These are phyloP conservation scores for Gymnocypris eckloni DNA, from an alignment of 2,797 vertebrate species.

Conservation along the genomic window DNA sequence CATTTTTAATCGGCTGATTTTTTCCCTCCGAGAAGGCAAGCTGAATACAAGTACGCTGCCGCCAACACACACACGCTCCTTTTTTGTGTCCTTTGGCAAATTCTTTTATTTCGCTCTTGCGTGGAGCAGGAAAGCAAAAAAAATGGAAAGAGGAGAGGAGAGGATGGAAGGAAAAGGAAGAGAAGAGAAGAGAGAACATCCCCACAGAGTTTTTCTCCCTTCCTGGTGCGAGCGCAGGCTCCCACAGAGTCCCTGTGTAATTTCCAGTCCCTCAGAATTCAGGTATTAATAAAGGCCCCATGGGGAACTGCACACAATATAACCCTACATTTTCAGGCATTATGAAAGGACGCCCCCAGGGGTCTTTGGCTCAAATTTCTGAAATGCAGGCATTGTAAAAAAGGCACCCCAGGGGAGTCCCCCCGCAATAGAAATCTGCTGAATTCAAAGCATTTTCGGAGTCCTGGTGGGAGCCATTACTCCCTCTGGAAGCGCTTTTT, in stretches of 20 bases:
- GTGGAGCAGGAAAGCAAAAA: constrained; percentile 82
- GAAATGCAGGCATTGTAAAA: constrained; percentile 88
- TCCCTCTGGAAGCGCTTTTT: constrained; percentile 79
- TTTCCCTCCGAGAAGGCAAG: constrained; percentile 91
- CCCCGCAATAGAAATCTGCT: constrained; percentile 90
- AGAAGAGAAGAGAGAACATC: constrained; percentile 87
- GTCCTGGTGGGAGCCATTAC: constrained; percentile 89
- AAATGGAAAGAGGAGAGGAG: constrained; percentile 46
- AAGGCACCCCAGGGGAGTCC: constrained; percentile 83
- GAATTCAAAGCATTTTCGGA: constrained; percentile 92
- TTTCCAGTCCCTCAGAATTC: constrained; percentile 91
- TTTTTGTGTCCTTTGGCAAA: constrained; percentile 98
- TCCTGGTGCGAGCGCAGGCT: constrained; percentile 83
- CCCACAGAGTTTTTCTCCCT: constrained; percentile 89
- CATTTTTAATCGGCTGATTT: constrained; percentile 90
- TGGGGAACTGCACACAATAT: constrained; percentile 90
- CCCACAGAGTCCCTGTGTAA: constrained; percentile 88
- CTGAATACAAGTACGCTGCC: constrained; percentile 90
- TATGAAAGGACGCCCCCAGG: constrained; percentile 90
- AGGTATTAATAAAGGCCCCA: constrained; percentile 93
- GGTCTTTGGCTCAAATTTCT: constrained; percentile 90
- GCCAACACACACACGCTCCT: constrained; percentile 87
- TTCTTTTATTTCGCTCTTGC: constrained; percentile 99
- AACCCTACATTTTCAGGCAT: constrained; percentile 93
- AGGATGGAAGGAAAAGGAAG: constrained; percentile 62